Conservation (phyloP, 2,888 invertebrate genomes). For the Dermolepida albohirtum region DNA sequence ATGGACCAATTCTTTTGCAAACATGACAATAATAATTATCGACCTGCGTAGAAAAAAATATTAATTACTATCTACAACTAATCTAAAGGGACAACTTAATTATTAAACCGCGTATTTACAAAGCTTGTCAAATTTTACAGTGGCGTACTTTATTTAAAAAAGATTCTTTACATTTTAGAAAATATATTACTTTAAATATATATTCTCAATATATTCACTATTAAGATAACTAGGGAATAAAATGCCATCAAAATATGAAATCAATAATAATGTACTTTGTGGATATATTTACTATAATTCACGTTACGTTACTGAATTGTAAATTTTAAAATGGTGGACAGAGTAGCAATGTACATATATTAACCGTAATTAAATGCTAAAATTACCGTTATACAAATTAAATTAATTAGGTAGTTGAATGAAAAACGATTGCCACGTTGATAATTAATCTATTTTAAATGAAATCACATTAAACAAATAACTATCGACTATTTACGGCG, state of each 20-base stretch:
- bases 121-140: background rate
- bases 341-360: background rate
- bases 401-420: too few relatives aligned
- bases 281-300: background rate
- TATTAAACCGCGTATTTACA: background rate
- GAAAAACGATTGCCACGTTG: background rate
- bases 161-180: too few relatives aligned
- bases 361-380: too few relatives aligned
- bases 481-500: conserved; percentile 56
- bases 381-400: too few relatives aligned
- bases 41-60: conserved; percentile 43
- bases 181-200: too few relatives aligned
- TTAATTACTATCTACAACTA: background rate
- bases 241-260: too few relatives aligned
- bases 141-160: too few relatives aligned
- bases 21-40: conserved; percentile 73
- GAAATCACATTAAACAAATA: conserved; percentile 8
- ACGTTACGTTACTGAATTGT: conserved; percentile 3
- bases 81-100: background rate
- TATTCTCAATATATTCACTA: too few relatives aligned
- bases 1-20: conserved; percentile 82
- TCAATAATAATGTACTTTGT: too few relatives aligned
- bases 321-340: conserved; percentile 7
- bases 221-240: too few relatives aligned
- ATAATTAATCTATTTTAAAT: conserved; percentile 44